Percentiles rank a stretch among this genome's conserved stretches.
These are phyloP conservation scores for Agapornis roseicollis DNA, from an alignment of 2,113 vertebrate species.

Conservation along the genomic window DNA sequence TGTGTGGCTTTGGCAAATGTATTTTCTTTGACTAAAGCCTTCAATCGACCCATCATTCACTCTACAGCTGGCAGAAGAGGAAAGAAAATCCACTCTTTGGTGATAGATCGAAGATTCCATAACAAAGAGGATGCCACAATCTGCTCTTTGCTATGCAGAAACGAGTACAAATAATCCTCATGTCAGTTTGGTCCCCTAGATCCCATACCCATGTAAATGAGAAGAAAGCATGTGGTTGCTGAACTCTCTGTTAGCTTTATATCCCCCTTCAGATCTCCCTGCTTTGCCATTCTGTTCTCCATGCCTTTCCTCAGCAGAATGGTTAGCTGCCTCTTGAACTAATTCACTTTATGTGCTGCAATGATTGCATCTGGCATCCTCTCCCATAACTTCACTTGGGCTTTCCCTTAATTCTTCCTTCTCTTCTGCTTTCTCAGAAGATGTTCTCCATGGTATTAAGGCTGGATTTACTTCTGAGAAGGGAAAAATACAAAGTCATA, in stretches of 20 bases:
- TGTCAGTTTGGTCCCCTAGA: not conserved
- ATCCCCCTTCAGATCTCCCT: not conserved
- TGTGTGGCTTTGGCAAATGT: not conserved
- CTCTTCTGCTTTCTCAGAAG: not conserved
- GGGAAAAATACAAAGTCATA: slow-evolving; percentile 12
- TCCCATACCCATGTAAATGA: not conserved
- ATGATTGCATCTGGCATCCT: slow-evolving; percentile 22
- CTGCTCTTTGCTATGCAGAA: not conserved
- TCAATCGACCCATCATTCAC: not conserved
- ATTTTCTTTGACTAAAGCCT: not conserved
- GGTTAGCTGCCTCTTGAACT: slow-evolving; percentile 45
- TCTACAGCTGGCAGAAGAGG: not conserved
- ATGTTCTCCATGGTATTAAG: slow-evolving; percentile 22
- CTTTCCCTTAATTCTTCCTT: slow-evolving; percentile 36
- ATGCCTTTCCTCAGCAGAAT: not conserved
- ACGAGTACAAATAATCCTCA: not conserved
- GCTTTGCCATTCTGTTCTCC: not conserved
- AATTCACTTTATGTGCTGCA: slow-evolving; percentile 61
- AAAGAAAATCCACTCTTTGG: not conserved
- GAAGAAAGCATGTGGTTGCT: not conserved
- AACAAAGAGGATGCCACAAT: not conserved
- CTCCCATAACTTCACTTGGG: not conserved
- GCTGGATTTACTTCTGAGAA: slow-evolving; percentile 31
- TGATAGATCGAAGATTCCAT: not conserved
- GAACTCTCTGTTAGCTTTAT: not conserved